These are phyloP conservation scores for Mya arenaria DNA, from an alignment of 1,140 invertebrate genomes.

Conservation along the genomic window DNA sequence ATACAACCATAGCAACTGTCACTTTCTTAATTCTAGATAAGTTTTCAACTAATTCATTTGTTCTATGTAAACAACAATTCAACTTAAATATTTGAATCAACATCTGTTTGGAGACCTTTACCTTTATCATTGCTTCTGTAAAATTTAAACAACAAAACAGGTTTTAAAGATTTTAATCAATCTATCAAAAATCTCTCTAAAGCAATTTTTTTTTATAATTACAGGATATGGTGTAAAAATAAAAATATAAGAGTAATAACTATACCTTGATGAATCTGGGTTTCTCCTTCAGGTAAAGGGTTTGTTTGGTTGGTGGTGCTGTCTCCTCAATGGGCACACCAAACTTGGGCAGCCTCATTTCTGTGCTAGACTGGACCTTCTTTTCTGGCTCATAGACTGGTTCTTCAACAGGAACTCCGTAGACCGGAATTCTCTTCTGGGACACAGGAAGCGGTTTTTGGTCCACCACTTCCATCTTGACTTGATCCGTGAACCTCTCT, in stretches of 20 bases:
- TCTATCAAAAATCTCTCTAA: too few relatives aligned
- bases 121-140: too few relatives aligned
- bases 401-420: slow-evolving; percentile 61
- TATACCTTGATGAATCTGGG: slow-evolving; percentile 69
- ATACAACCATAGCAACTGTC: too few relatives aligned
- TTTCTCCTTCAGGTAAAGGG: slow-evolving; percentile 64
- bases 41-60: too few relatives aligned
- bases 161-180: too few relatives aligned
- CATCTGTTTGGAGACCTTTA: too few relatives aligned
- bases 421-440: slow-evolving; percentile 71
- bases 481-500: slow-evolving; percentile 65
- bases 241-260: background rate
- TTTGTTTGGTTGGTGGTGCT: slow-evolving; percentile 46
- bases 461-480: slow-evolving; percentile 70
- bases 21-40: too few relatives aligned
- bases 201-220: too few relatives aligned
- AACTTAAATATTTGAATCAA: too few relatives aligned
- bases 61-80: too few relatives aligned
- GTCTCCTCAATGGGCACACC: slow-evolving; percentile 34
- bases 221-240: too few relatives aligned
- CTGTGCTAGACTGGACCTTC: slow-evolving; percentile 23
- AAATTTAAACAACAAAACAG: too few relatives aligned
- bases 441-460: slow-evolving; percentile 64
- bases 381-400: slow-evolving; percentile 22
- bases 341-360: slow-evolving; percentile 46